Evolutionary conservation across 1,140 invertebrate species (phyloP).

Genomic region (Physella acuta): DNA sequence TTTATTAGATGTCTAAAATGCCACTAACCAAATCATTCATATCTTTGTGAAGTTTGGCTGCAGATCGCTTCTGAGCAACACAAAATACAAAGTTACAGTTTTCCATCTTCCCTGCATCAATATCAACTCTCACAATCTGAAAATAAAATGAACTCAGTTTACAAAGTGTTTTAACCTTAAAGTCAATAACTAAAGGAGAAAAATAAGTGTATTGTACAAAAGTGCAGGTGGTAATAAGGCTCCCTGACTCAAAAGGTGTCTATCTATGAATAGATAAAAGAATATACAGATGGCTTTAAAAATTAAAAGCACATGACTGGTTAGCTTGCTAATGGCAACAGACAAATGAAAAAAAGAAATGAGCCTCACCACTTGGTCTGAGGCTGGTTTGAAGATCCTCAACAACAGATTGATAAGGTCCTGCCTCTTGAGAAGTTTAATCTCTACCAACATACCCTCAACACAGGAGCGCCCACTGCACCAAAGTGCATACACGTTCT

Average conservation of each 20-base stretch:
- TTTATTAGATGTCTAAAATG: too few relatives aligned
- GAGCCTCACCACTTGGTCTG: conserved; percentile 82
- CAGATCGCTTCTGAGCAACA: conserved; percentile 85
- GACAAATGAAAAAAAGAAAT: too few relatives aligned
- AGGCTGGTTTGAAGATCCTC: conserved; percentile 78
- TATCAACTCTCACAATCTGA: conserved; percentile 72
- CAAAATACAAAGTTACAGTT: conserved; percentile 91
- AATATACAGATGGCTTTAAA: too few relatives aligned
- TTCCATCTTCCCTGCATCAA: conserved; percentile 84
- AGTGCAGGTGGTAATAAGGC: too few relatives aligned
- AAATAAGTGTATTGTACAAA: too few relatives aligned
- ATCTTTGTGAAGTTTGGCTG: conserved; percentile 83
- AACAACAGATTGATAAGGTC: conserved; percentile 87
- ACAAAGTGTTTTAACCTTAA: too few relatives aligned
- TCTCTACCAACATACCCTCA: conserved; percentile 94
- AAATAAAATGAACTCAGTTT: too few relatives aligned
- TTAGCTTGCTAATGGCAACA: too few relatives aligned
- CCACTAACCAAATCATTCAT: conserved; percentile 88
- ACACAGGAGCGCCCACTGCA: conserved; percentile 91
- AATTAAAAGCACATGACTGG: too few relatives aligned
- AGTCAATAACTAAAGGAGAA: too few relatives aligned
- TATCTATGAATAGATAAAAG: too few relatives aligned
- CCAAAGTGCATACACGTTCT: conserved; percentile 92
- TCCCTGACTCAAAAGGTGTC: too few relatives aligned
- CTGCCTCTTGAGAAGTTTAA: conserved; percentile 94